phyloP scores from a whole-genome alignment of 2,797 vertebrate species.

The Mormyrus proboscirostris region DNA sequence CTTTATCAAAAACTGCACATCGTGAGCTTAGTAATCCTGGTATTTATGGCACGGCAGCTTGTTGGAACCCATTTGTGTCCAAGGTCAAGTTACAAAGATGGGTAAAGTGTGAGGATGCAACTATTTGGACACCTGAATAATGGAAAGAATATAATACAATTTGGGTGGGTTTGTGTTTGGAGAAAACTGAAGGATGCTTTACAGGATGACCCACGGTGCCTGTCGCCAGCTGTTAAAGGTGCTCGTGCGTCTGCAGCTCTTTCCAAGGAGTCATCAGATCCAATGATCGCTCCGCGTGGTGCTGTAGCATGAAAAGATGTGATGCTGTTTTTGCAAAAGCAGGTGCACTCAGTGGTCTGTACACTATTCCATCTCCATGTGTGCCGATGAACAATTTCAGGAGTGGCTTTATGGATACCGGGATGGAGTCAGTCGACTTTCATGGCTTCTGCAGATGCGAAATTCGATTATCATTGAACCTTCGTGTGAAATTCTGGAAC shows the following conservation, averaged over 20 bases:
- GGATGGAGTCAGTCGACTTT: neutral
- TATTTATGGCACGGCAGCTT: neutral
- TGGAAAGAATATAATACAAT: neutral
- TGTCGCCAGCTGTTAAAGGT: neutral
- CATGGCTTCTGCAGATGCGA: neutral
- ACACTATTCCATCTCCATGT: neutral
- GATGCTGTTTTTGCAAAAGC: neutral
- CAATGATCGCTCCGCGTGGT: neutral
- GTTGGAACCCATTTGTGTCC: neutral
- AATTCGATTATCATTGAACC: neutral
- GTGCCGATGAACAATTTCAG: neutral
- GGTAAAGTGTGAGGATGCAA: neutral
- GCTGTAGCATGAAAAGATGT: neutral
- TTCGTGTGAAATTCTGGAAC: neutral
- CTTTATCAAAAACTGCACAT: neutral
- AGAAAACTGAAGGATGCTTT: neutral
- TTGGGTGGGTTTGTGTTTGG: neutral
- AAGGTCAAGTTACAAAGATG: neutral
- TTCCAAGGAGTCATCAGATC: neutral
- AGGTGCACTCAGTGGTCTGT: neutral
- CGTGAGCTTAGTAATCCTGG: neutral
- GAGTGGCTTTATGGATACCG: neutral
- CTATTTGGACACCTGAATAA: neutral
- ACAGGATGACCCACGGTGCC: neutral
- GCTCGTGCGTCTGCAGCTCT: neutral